phyloP scores from a whole-genome alignment of 1,140 invertebrate species.

The Stenopsyche tienmushanensis region DNA sequence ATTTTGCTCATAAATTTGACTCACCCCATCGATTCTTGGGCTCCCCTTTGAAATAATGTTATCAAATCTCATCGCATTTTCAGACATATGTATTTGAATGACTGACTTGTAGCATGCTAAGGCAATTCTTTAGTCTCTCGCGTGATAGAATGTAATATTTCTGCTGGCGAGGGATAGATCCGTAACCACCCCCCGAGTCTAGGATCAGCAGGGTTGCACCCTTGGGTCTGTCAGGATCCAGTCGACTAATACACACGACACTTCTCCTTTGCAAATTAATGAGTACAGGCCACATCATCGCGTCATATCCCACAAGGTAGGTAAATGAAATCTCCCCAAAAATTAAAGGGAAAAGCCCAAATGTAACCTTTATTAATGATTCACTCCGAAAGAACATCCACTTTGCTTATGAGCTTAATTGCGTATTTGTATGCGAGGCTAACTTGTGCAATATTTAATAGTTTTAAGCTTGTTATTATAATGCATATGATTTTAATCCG shows the following conservation, averaged over 20 bases:
- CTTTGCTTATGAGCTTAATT: no score
- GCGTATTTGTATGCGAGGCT: no score
- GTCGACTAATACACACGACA: conserved; percentile 29
- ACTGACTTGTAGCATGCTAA: conserved; percentile 3
- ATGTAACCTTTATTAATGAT: not conserved
- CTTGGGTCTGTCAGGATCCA: not conserved
- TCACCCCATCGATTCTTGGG: not conserved
- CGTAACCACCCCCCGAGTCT: not conserved
- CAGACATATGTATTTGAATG: conserved; percentile 9
- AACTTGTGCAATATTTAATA: no score
- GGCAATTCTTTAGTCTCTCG: conserved; percentile 12
- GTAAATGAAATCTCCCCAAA: not conserved
- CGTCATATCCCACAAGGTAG: conserved; percentile 9
- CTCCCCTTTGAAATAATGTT: not conserved
- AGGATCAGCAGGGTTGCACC: not conserved
- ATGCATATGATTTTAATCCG: no score
- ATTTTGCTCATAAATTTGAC: not conserved
- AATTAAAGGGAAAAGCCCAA: conserved; percentile 2
- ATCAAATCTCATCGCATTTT: conserved; percentile 4
- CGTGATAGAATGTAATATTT: conserved; percentile 31
- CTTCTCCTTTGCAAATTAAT: conserved; percentile 28
- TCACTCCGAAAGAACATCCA: conserved; percentile 1
- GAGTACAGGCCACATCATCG: conserved; percentile 32
- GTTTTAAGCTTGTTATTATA: no score
- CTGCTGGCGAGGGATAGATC: conserved; percentile 1